These are phyloP conservation scores for Buteo buteo DNA, from an alignment of 2,113 vertebrate genomes.

Conservation along the genomic window DNA sequence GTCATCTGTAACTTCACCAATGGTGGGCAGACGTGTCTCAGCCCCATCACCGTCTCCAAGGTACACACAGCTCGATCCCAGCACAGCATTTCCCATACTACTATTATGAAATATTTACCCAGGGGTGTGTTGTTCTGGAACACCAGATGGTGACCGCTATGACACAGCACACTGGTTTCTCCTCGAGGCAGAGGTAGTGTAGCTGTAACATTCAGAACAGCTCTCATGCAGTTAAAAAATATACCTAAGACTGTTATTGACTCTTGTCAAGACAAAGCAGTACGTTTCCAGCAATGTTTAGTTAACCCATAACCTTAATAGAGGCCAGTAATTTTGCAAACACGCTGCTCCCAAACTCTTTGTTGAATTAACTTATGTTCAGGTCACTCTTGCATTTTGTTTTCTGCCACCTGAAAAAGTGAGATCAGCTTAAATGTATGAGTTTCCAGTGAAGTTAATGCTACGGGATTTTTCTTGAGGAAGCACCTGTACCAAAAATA, in stretches of 20 bases:
- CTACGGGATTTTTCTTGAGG: not conserved
- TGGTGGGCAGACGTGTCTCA: slow-evolving; percentile 93
- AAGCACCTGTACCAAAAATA: not conserved
- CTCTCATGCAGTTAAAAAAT: not conserved
- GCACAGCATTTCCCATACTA: not conserved
- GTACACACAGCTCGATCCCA: slow-evolving; percentile 58
- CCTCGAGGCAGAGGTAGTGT: not conserved
- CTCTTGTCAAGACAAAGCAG: not conserved
- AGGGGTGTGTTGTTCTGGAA: not conserved
- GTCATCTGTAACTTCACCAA: slow-evolving; percentile 92
- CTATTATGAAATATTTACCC: not conserved
- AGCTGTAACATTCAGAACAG: not conserved
- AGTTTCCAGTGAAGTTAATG: not conserved
- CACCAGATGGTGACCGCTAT: fast-evolving
- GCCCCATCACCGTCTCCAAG: slow-evolving; percentile 88
- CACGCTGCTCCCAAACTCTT: not conserved
- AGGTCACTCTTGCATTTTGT: not conserved
- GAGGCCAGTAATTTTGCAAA: not conserved
- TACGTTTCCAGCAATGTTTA: not conserved
- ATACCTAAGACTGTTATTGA: not conserved
- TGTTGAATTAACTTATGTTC: not conserved
- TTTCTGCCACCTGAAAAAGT: not conserved
- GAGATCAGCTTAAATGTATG: not conserved
- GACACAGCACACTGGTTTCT: not conserved
- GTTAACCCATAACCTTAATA: not conserved